phyloP scores from a whole-genome alignment of 2,888 invertebrate species.

The Lamproptera curius region DNA sequence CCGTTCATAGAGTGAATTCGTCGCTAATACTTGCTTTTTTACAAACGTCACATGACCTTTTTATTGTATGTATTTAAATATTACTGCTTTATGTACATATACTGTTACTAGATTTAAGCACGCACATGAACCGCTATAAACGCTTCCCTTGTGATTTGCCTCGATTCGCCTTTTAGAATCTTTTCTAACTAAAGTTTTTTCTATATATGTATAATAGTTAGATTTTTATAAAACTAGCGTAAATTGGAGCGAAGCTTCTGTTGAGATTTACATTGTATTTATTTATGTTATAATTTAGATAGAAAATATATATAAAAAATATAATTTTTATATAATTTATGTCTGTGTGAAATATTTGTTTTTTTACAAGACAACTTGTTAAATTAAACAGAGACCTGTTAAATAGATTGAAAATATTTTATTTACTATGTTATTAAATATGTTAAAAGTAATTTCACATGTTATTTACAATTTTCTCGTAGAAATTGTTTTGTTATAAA shows the following conservation, averaged over 20 bases:
- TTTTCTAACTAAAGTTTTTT: constrained; percentile 53
- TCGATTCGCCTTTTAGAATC: constrained; percentile 64
- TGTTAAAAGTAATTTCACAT: background rate
- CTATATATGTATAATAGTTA: constrained; percentile 38
- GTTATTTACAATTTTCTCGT: background rate
- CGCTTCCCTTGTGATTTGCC: constrained; percentile 71
- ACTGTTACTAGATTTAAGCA: constrained; percentile 45
- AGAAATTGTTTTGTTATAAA: too few species aligned
- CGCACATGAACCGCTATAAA: constrained; percentile 61
- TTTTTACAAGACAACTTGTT: too few species aligned
- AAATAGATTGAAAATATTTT: too few species aligned
- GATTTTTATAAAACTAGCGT: constrained; percentile 52
- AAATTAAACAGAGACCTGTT: too few species aligned
- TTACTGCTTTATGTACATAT: constrained; percentile 32
- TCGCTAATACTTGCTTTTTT: too few species aligned
- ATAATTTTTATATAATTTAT: too few species aligned
- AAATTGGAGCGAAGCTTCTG: constrained; percentile 65
- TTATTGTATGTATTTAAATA: too few species aligned
- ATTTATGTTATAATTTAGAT: constrained; percentile 27
- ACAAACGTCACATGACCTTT: too few species aligned
- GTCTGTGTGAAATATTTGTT: background rate
- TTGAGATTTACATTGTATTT: constrained; percentile 39
- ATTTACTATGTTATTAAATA: background rate
- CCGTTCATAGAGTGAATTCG: too few species aligned
- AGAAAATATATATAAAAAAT: too few species aligned